Base-by-base conservation (phyloP, 2,113 vertebrate species). In the Hystrix cristata region DNA sequence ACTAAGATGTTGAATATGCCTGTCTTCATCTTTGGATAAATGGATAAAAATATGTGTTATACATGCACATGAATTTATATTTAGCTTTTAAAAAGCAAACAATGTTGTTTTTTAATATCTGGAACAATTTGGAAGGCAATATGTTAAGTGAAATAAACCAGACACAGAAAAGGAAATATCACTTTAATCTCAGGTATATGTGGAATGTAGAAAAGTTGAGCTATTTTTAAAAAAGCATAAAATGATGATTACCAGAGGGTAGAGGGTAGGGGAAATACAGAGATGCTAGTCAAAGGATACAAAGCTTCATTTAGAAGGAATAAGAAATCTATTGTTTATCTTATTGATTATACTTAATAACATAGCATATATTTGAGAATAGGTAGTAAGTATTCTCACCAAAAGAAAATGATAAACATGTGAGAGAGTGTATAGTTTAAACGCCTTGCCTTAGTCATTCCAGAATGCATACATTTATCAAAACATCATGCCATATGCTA, bases 241-340 rank as follows among this genome's bases (percentile, higher is more conserved):
- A 86, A 57, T 62, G 7, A 2, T 67, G 27, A 51, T n/a, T 31
- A 10, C 0, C 29, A 79, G 13, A 78, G 4, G 16, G 4, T 38
- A 19, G 19, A 3, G 7, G 13, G 5, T 64, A 4, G 3, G 12
- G 6, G 38, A 1, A 67, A 57, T 59, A 12, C 10, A 1, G 10
- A 59, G 18, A 27, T 69, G 0, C 21, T 80, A 57, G 4, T 59
- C 27, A n/a, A 67, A 27, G 8, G 21, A 60, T 5, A 9, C 9
- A 59, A 67, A 76, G 25, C 31, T 78, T 78, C 43, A 64, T 4
- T 76, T 48, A 76, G 7, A 62, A 53, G 4, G 38, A 89, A 51
- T 76, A 67, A 92, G 13, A 59, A 11, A 31, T 18, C 2, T 59
- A 16, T 31, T 69, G 0, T 13, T 7, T 48, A 51, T 34, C 13